Base-by-base conservation (phyloP, 1,140 invertebrate genomes). In the Sweltsa coloradensis region DNA sequence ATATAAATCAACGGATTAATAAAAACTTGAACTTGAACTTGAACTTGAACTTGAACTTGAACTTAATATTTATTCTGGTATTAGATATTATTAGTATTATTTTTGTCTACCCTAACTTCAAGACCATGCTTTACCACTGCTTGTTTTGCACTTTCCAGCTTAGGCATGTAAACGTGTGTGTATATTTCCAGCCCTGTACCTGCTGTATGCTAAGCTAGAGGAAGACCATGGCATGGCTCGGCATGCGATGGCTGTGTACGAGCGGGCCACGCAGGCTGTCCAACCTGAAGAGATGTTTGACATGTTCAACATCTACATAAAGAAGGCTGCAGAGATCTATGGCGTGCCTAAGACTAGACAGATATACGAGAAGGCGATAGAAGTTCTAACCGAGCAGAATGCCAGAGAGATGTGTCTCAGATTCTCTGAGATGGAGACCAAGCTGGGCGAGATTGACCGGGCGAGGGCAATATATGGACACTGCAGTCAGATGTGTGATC, bases 401-500 rank as follows among this genome's bases (percentile, higher is more conserved):
- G 82, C 94, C 11, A 80, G 93, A 53, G 89, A 96, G 67, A 98
- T 99, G 90, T 97, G 94, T 61, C 61, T 97, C 23, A 70, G 91
- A 40, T 99, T 97, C 73, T 82, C 97, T 13, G 94, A 99, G 69
- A 81, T 99, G 78, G 97, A 99, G 70, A 89, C 89, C 1, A 95
- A 95, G 67, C 69, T 99, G 19, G 97, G 97, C 39, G 95, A 99
- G 77, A 91, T 98, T 51, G 95, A 98, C 65, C 71, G 97, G 54
- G 94, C 95, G 0, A 71, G 97, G 56, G 92, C 92, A 1, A 93
- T 99, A 60, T 99, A 98, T 65, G 85, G 86, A 0, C 94, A 99
- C 67, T 97, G 93, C 61, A 94, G 92, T 56, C 95, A 99, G 75
- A 96, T 99, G 57, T 98, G 94, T 70, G 97, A 99, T 76, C 97